A percentile compares a stretch with the other conserved stretches of the same genome.
Conservation (phyloP, 2,888 invertebrate species). For the Cantharis flavilabris region DNA sequence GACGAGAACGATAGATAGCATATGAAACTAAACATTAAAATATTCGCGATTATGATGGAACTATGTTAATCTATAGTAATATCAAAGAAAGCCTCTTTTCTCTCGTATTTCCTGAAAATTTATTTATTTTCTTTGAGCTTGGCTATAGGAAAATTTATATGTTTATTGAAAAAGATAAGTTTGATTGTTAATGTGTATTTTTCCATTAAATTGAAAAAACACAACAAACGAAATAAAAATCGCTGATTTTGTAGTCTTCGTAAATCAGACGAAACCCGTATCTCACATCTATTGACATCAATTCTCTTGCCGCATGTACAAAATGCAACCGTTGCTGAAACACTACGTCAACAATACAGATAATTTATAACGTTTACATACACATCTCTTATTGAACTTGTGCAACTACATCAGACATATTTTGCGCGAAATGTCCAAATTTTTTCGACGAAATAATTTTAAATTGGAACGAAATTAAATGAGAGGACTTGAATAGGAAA, state of each 20-base stretch:
- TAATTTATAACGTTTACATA: slow-evolving; percentile 24
- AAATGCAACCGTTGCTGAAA: slow-evolving; percentile 22
- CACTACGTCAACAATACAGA: slow-evolving; percentile 18
- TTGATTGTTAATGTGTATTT: neutral
- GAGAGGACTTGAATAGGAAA: neutral
- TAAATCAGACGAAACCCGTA: slow-evolving; percentile 12
- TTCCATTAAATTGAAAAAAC: slow-evolving; percentile 12
- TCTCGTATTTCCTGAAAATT: neutral
- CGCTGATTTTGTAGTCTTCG: slow-evolving; percentile 9
- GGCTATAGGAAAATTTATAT: neutral
- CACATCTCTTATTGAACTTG: neutral
- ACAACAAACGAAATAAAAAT: slow-evolving; percentile 7
- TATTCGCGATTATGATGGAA: no score
- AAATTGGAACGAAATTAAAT: neutral
- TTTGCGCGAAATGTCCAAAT: neutral
- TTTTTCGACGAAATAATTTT: neutral
- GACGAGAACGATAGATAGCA: no score
- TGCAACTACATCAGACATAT: neutral
- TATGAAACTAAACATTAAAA: no score
- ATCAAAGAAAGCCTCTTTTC: neutral
- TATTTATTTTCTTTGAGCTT: neutral
- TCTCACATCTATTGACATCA: slow-evolving; percentile 16
- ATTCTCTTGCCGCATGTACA: slow-evolving; percentile 11
- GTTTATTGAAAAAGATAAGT: neutral
- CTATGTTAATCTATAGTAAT: neutral